phyloP scores from a whole-genome alignment of 2,888 invertebrate genomes.

The Drosophila koepferae region DNA sequence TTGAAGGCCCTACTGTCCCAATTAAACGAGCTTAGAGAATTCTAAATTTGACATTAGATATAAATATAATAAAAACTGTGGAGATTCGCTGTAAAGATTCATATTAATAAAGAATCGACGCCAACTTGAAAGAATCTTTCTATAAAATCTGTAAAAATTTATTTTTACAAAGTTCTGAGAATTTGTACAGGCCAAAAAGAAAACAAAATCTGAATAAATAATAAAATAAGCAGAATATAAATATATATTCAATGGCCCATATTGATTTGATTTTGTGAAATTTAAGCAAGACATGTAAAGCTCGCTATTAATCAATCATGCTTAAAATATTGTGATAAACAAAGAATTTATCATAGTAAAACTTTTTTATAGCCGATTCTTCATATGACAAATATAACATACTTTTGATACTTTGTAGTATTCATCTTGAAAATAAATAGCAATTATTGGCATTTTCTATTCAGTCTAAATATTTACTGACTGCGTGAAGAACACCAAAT shows the following conservation, averaged over 20 bases:
- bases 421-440: too few relatives aligned
- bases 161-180: background rate
- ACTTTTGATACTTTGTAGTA: too few relatives aligned
- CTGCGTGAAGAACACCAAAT: too few relatives aligned
- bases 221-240: background rate
- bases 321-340: too few relatives aligned
- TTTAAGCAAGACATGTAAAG: background rate
- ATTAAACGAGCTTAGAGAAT: constrained; percentile 9
- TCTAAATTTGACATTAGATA: background rate
- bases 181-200: background rate
- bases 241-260: background rate
- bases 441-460: too few relatives aligned
- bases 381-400: too few relatives aligned
- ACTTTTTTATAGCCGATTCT: too few relatives aligned
- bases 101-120: background rate
- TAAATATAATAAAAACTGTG: background rate
- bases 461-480: too few relatives aligned
- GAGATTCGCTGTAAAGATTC: background rate
- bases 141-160: background rate
- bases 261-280: background rate
- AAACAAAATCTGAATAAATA: background rate
- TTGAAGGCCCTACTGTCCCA: constrained; percentile 42
- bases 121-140: background rate
- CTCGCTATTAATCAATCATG: too few relatives aligned
- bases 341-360: too few relatives aligned